Evolutionary conservation across 2,797 vertebrate genomes (phyloP).

Genomic region (Cebuella pygmaea): DNA sequence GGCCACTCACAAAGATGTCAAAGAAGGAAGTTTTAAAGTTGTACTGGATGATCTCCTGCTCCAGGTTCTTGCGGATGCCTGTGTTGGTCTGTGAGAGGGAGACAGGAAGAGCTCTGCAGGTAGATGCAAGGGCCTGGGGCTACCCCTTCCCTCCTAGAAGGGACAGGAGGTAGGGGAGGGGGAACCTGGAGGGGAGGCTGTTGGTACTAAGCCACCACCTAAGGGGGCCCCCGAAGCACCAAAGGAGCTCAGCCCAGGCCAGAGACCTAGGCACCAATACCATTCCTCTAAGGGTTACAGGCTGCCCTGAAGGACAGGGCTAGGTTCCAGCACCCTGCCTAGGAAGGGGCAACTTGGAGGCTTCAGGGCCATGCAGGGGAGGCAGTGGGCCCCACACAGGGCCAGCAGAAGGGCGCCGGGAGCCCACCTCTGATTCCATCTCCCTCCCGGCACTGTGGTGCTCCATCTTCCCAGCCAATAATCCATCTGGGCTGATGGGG

Average conservation of each 20-base stretch:
- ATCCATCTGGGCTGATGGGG: background rate
- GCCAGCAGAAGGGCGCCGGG: background rate
- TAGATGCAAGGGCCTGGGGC: background rate
- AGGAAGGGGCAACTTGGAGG: background rate
- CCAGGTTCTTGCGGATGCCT: slow-evolving; percentile 89
- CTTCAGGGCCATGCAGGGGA: background rate
- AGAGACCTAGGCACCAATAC: background rate
- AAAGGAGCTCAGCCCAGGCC: background rate
- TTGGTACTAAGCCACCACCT: background rate
- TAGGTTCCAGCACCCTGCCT: background rate
- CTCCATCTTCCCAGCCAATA: slow-evolving; percentile 50
- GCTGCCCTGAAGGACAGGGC: background rate
- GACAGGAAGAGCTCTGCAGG: background rate
- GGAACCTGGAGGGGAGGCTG: background rate
- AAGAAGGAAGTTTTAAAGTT: slow-evolving; percentile 94
- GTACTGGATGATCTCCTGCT: slow-evolving; percentile 91
- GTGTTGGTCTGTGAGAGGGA: slow-evolving; percentile 86
- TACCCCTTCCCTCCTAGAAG: background rate
- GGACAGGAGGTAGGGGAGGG: rapidly evolving
- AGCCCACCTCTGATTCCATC: background rate
- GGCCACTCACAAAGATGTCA: slow-evolving; percentile 95
- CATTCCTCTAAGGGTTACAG: background rate
- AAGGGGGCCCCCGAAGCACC: background rate
- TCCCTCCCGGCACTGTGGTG: background rate
- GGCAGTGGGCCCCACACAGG: background rate